Percentiles rank a stretch among this genome's conserved stretches.
phyloP scores from a whole-genome alignment of 2,888 invertebrate species.

The Zygothrica quintamaculata region DNA sequence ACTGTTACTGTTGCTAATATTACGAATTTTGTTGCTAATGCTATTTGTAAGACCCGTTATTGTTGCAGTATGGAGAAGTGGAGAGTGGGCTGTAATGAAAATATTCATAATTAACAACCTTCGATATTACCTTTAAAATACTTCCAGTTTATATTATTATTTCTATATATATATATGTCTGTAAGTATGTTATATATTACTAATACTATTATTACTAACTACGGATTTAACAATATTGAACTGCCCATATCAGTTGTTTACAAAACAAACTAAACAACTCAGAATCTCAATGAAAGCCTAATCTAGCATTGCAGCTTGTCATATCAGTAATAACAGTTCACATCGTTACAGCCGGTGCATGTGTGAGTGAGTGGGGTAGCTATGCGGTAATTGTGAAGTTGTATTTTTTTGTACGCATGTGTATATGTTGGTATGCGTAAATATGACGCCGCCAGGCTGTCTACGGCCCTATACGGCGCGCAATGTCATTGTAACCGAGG shows the following conservation, averaged over 20 bases:
- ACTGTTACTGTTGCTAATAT: constrained; percentile 27
- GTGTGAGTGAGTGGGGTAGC: constrained; percentile 31
- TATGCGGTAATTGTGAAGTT: constrained; percentile 74
- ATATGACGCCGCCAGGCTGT: constrained; percentile 71
- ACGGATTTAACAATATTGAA: constrained; percentile 10
- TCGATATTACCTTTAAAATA: constrained; percentile 22
- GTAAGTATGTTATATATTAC: neutral
- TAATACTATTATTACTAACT: too few relatives aligned
- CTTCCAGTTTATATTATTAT: constrained; percentile 5
- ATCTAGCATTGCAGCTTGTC: constrained; percentile 40
- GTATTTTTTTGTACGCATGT: constrained; percentile 19
- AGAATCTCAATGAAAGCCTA: constrained; percentile 16
- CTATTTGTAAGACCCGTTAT: constrained; percentile 67
- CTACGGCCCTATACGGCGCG: constrained; percentile 63
- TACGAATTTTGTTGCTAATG: constrained; percentile 49
- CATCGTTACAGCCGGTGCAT: constrained; percentile 44
- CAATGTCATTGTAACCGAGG: constrained; percentile 71
- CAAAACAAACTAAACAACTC: constrained; percentile 36
- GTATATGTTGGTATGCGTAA: constrained; percentile 20
- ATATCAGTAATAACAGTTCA: constrained; percentile 41
- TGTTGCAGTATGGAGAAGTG: constrained; percentile 55
- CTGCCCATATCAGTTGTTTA: constrained; percentile 48
- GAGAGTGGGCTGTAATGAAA: constrained; percentile 53
- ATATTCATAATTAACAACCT: constrained; percentile 34
- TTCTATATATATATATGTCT: neutral